A percentile compares a stretch with the other conserved stretches of the same genome.
Evolutionary conservation across 2,888 invertebrate species (phyloP).

Genomic region (Lasioglossum figueresi): DNA sequence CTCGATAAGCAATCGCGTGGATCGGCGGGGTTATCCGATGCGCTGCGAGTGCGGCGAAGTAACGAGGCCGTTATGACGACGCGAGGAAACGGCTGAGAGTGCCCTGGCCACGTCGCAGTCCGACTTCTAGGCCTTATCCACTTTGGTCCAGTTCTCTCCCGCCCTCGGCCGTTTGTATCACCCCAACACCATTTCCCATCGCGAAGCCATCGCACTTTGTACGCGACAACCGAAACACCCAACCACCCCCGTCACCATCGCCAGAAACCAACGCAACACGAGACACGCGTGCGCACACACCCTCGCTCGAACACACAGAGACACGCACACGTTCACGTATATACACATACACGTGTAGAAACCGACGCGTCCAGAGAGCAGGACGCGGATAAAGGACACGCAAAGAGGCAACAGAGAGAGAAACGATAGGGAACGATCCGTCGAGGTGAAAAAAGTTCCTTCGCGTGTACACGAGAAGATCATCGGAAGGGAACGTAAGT

Average conservation of each 20-base stretch:
- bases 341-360: constrained; percentile 31
- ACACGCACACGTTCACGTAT: background rate
- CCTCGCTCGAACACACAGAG: background rate
- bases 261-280: background rate
- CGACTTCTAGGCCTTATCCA: constrained; percentile 76
- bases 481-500: constrained; percentile 1
- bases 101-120: constrained; percentile 81
- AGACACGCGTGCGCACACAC: background rate
- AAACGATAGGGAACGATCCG: constrained; percentile 48
- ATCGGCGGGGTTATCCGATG: constrained; percentile 81
- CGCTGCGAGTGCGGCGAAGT: constrained; percentile 81
- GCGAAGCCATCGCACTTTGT: constrained; percentile 43
- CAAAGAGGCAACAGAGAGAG: constrained; percentile 23
- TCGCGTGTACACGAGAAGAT: too few species aligned
- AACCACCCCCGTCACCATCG: constrained; percentile 16
- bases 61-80: constrained; percentile 83
- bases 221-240: constrained; percentile 34
- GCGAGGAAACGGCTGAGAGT: constrained; percentile 83
- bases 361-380: constrained; percentile 16
- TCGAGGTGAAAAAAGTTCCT: constrained; percentile 25
- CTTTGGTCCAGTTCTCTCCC: constrained; percentile 39
- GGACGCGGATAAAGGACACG: constrained; percentile 3
- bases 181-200: constrained; percentile 29
- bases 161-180: constrained; percentile 53
- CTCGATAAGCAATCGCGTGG: constrained; percentile 89